Evolutionary conservation across 2,797 vertebrate species (phyloP), one percentile per base, ranked within the genome.

Genomic region (Emys orbicularis): DNA sequence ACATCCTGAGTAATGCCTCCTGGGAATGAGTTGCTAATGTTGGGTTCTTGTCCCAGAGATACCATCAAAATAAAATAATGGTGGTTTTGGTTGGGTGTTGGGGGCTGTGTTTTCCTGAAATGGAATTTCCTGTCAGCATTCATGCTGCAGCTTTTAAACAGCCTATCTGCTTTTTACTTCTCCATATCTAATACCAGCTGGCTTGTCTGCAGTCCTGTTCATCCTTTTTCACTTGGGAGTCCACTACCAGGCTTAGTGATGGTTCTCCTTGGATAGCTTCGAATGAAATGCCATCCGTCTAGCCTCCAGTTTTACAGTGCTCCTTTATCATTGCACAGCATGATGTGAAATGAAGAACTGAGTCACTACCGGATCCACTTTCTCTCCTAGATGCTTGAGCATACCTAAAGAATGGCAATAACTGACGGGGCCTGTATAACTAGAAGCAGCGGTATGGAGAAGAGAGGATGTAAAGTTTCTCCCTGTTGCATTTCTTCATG

Each of bases 221-320:
- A 72, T 80, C 47, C 11, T 86, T 91, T 85, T 74, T 41, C 27
- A 86, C 54, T 52, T 81, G 47, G 19, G 85, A 81, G 52, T 49
- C 52, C 74, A 34, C 2, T 47, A 0, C 29, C 18, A 16, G 65
- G 54, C 61, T 91, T 72, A 89, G 83, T 0, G 0, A 47, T 34
- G 79, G 77, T 50, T 92, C 54, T 90, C 59, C 59, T 79, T 57
- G 65, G 41, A 84, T n/a, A 81, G 49, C 80, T 93, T 83, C 86
- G 56, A 52, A 2, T 74, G 82, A 47, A 81, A 29, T 12, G 15
- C 47, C 34, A 23, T 89, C 81, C 34, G 72, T 53, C 53, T 90
- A 25, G 21, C 53, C 23, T 68, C 59, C 23, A 4, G 5, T 77
- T 85, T 77, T 54, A 82, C 29, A 72, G 56, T 41, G 50, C 27